A percentile compares a stretch with the other conserved stretches of the same genome.
phyloP scores from a whole-genome alignment of 2,113 vertebrate genomes.

The Muntiacus muntjak region DNA sequence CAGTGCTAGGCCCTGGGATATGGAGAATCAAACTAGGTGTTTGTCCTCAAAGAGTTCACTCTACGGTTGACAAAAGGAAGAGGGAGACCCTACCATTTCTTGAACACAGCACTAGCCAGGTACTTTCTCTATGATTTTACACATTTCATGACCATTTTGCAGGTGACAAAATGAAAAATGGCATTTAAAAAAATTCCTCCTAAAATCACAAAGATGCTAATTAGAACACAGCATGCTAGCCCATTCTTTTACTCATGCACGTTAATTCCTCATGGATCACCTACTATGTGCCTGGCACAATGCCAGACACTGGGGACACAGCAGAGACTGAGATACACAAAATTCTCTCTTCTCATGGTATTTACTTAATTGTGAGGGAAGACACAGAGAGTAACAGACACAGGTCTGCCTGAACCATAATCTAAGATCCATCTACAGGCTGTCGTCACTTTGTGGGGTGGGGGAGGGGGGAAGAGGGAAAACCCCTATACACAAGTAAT shows the following conservation, averaged over 20 bases:
- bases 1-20: not conserved
- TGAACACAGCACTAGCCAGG: not conserved
- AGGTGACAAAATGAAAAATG: not conserved
- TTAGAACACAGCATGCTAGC: not conserved
- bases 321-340: not conserved
- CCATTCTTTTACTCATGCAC: not conserved
- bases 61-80: not conserved
- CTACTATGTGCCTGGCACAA: not conserved
- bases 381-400: not conserved
- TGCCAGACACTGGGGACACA: not conserved
- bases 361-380: not conserved
- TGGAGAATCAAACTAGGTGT: not conserved
- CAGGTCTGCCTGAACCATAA: not conserved
- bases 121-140: not conserved
- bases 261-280: not conserved
- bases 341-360: not conserved
- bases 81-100: not conserved
- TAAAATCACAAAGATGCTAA: not conserved
- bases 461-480: not conserved
- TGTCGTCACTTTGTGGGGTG: not conserved
- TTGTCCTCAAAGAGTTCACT: not conserved
- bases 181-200: not conserved
- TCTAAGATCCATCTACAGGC: not conserved
- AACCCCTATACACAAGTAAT: not conserved
- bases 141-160: not conserved